phyloP scores from a whole-genome alignment of 2,888 invertebrate species.

The Fabriciana adippe region DNA sequence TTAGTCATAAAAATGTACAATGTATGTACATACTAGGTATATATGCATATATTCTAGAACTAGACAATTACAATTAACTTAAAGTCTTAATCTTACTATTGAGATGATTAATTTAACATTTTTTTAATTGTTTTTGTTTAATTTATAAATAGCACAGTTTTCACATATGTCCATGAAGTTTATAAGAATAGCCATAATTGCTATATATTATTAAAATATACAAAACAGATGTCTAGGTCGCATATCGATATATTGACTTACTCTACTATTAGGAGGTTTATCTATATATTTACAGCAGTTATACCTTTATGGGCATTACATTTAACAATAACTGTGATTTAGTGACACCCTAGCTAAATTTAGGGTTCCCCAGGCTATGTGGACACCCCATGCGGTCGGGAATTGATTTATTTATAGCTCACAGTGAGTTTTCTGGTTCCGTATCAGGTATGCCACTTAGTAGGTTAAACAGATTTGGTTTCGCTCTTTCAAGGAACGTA shows the following conservation, averaged over 20 bases:
- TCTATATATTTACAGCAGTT: conserved; percentile 29
- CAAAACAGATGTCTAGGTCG: background rate
- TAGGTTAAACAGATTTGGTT: conserved; percentile 53
- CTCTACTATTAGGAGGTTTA: background rate
- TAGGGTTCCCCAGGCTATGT: conserved; percentile 68
- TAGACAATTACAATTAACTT: too few relatives aligned
- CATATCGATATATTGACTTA: background rate
- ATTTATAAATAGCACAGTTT: too few relatives aligned
- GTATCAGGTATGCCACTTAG: conserved; percentile 60
- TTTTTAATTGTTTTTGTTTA: too few relatives aligned
- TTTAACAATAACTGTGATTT: conserved; percentile 74
- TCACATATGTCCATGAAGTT: too few relatives aligned
- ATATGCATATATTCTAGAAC: too few relatives aligned
- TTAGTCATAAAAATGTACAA: too few relatives aligned
- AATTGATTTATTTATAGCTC: conserved; percentile 73
- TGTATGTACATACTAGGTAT: too few relatives aligned
- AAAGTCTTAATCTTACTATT: too few relatives aligned
- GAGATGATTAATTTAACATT: too few relatives aligned
- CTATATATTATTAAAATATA: background rate
- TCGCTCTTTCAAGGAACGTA: conserved; percentile 33
- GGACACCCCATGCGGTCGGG: conserved; percentile 68
- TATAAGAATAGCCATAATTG: too few relatives aligned
- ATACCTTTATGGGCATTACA: conserved; percentile 49
- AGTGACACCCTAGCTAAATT: conserved; percentile 66
- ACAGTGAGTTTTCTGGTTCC: conserved; percentile 53